Percentiles rank a stretch among this genome's conserved stretches.
These are phyloP conservation scores for Glyphotaelius pellucidus DNA, from an alignment of 2,888 invertebrate genomes.

Conservation along the genomic window DNA sequence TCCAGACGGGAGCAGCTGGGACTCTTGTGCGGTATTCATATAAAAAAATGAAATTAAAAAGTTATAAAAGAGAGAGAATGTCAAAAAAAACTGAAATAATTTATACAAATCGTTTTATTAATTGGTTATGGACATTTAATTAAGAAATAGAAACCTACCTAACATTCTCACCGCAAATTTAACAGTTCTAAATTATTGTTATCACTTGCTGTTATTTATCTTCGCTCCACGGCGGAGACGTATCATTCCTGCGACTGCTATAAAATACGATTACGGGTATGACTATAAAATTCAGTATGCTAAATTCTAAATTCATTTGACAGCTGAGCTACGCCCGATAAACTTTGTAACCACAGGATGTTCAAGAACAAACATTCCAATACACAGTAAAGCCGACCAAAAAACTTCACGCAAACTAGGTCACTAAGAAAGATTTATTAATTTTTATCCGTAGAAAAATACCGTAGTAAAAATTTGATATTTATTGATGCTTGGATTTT, in stretches of 20 bases:
- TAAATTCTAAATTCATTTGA: constrained; percentile 61
- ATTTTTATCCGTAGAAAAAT: neutral
- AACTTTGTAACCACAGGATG: constrained; percentile 40
- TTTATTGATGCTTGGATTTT: neutral
- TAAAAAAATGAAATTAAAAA: too few relatives aligned
- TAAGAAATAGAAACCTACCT: neutral
- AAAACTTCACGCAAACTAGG: neutral
- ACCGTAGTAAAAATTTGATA: neutral
- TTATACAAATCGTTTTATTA: too few relatives aligned
- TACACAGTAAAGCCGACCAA: neutral
- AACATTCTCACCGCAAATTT: neutral
- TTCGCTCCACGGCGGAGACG: neutral
- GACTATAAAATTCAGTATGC: constrained; percentile 60
- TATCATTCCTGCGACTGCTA: neutral
- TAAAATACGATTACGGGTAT: constrained; percentile 34
- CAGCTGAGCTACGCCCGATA: constrained; percentile 58
- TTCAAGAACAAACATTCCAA: constrained; percentile 11
- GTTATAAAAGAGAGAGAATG: too few relatives aligned
- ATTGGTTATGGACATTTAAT: neutral
- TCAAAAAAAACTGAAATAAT: too few relatives aligned
- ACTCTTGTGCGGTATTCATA: too few relatives aligned
- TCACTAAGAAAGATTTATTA: neutral
- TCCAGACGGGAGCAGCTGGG: too few relatives aligned
- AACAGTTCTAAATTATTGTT: neutral
- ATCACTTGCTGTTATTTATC: neutral